Percentiles rank a stretch among this genome's conserved stretches.
These are phyloP conservation scores for Tringa solitaria DNA, from an alignment of 2,113 vertebrate species.

Conservation along the genomic window DNA sequence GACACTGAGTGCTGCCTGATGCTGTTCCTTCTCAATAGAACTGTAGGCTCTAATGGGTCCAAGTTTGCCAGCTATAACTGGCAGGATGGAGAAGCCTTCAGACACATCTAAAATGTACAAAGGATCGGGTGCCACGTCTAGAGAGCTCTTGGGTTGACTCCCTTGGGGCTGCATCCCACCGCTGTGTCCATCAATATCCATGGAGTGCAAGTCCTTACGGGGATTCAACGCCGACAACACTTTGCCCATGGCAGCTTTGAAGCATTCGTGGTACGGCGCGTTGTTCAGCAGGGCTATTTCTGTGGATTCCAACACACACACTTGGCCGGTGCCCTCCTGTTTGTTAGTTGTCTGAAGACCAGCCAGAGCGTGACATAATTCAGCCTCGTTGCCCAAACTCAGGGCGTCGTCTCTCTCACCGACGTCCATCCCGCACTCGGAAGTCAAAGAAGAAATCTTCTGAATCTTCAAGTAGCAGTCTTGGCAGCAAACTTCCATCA, in stretches of 20 bases:
- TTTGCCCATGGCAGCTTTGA: slow-evolving; percentile 81
- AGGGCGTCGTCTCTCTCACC: not conserved
- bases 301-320: slow-evolving; percentile 85
- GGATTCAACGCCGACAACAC: slow-evolving; percentile 77
- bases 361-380: slow-evolving; percentile 89
- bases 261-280: slow-evolving; percentile 81
- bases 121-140: slow-evolving; percentile 53
- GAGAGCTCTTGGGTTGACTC: not conserved
- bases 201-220: slow-evolving; percentile 35
- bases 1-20: slow-evolving; percentile 80
- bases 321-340: slow-evolving; percentile 46
- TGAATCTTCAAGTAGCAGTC: slow-evolving; percentile 90
- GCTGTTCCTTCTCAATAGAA: slow-evolving; percentile 90
- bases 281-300: slow-evolving; percentile 94
- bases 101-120: slow-evolving; percentile 92
- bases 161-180: not conserved
- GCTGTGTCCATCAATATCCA: slow-evolving; percentile 36
- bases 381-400: slow-evolving; percentile 78
- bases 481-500: slow-evolving; percentile 88
- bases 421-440: slow-evolving; percentile 66
- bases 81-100: slow-evolving; percentile 93
- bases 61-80: slow-evolving; percentile 85
- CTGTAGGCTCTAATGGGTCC: slow-evolving; percentile 89
- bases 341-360: slow-evolving; percentile 82
- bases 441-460: slow-evolving; percentile 73